Conservation (phyloP, 1,140 invertebrate species). For the Drosophila orena region DNA sequence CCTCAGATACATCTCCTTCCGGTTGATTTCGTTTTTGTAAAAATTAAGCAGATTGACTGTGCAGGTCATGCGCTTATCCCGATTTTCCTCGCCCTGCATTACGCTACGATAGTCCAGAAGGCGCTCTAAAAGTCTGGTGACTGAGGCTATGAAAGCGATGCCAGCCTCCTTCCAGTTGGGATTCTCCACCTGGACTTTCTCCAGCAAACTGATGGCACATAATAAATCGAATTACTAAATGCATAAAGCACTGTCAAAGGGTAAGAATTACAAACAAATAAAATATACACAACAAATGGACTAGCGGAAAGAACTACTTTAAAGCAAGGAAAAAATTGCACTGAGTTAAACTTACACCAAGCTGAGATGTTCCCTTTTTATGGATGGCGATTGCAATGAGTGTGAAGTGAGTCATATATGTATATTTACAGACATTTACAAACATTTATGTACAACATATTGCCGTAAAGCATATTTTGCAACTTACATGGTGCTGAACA, state of each 20-base stretch:
- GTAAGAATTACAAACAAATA: neutral
- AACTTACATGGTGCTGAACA: conserved; percentile 97
- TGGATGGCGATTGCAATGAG: conserved; percentile 75
- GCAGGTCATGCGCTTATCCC: conserved; percentile 98
- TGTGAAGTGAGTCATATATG: conserved; percentile 71
- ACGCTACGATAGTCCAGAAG: conserved; percentile 96
- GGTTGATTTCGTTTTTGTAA: conserved; percentile 97
- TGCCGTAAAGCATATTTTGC: neutral
- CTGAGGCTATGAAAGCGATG: conserved; percentile 95
- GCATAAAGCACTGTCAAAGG: neutral
- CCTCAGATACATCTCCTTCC: conserved; percentile 97
- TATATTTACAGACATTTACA: conserved; percentile 58
- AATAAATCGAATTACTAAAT: neutral
- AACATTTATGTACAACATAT: conserved; percentile 29
- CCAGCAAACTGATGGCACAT: conserved; percentile 89
- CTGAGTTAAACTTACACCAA: conserved; percentile 90
- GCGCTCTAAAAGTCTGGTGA: conserved; percentile 94
- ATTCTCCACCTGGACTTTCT: conserved; percentile 93
- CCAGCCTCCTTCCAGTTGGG: conserved; percentile 96
- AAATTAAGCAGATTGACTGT: conserved; percentile 98
- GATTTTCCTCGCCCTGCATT: conserved; percentile 95
- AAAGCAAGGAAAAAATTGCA: conserved; percentile 40
- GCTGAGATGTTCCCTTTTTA: conserved; percentile 94
- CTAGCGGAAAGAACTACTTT: conserved; percentile 17
- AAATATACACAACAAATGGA: conserved; percentile 1